phyloP scores from a whole-genome alignment of 2,797 vertebrate genomes.

The Tenualosa thibaudeaui region DNA sequence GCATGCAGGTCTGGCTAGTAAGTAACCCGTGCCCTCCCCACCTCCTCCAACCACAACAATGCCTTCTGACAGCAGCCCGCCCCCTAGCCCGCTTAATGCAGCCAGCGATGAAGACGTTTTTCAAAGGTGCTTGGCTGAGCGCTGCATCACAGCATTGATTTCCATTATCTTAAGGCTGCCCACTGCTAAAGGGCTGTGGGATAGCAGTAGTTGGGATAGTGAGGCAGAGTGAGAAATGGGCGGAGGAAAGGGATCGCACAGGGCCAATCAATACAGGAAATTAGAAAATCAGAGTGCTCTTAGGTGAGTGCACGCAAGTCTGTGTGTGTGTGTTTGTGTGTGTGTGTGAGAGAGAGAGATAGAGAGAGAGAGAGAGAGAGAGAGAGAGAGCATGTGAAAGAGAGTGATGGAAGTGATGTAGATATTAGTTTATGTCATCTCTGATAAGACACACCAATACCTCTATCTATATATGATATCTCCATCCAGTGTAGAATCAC shows the following conservation, averaged over 20 bases:
- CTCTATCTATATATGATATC: no score
- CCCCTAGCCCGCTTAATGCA: not conserved
- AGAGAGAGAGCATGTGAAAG: not conserved
- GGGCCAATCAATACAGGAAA: not conserved
- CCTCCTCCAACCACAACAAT: constrained; percentile 16
- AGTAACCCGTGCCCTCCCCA: not conserved
- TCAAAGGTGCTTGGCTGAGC: not conserved
- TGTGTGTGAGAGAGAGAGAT: not conserved
- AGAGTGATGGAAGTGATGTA: not conserved
- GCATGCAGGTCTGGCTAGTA: not conserved
- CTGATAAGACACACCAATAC: no score
- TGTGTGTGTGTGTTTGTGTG: not conserved
- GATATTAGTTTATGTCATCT: not conserved
- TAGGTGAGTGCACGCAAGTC: not conserved
- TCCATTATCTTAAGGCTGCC: constrained; percentile 5
- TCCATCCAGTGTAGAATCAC: not conserved
- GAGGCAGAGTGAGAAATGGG: not conserved
- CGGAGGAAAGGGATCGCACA: not conserved
- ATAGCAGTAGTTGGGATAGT: not conserved
- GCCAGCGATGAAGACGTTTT: not conserved
- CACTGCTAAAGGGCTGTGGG: not conserved
- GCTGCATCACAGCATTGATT: constrained; percentile 15
- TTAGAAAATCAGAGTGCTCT: not conserved
- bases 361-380: not conserved
- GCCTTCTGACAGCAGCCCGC: not conserved